Evolutionary conservation across 2,113 vertebrate species (phyloP).

Genomic region (Phyllopteryx taeniolatus): DNA sequence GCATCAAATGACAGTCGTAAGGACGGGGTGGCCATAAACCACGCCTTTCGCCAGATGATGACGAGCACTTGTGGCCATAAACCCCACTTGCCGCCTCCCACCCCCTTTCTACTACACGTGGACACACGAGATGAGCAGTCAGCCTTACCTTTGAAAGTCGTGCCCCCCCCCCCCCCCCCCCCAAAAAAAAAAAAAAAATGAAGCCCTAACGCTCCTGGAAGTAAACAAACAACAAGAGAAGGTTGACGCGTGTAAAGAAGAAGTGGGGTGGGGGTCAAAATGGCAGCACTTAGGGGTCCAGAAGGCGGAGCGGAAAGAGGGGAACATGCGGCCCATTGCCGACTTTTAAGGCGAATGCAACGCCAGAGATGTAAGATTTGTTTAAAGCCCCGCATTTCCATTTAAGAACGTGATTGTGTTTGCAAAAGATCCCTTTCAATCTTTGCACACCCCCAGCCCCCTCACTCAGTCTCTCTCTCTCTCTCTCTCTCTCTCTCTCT

Average conservation of each 20-base stretch:
- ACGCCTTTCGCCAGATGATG: constrained; percentile 48
- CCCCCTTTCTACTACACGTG: constrained; percentile 3
- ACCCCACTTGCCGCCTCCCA: constrained; percentile 18
- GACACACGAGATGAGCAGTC: constrained; percentile 41
- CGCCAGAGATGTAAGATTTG: constrained; percentile 84
- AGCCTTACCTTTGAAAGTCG: constrained; percentile 67
- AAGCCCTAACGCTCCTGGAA: constrained; percentile 54
- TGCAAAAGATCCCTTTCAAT: constrained; percentile 86
- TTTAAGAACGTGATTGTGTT: constrained; percentile 89
- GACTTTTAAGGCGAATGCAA: constrained; percentile 82
- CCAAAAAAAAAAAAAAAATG: constrained; percentile 56
- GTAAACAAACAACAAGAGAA: constrained; percentile 60
- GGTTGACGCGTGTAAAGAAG: constrained; percentile 29
- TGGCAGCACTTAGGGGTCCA: constrained; percentile 63
- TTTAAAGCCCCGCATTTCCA: constrained; percentile 86
- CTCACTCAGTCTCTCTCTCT: not conserved
- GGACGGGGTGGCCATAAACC: not conserved
- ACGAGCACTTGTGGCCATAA: constrained; percentile 77
- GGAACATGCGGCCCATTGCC: constrained; percentile 78
- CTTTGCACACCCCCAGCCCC: constrained; percentile 68
- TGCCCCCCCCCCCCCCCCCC: constrained; percentile 11
- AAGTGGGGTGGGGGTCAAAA: constrained; percentile 67
- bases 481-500: not conserved
- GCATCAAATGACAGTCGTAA: not conserved
- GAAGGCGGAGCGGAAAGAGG: constrained; percentile 62